A percentile compares a stretch with the other conserved stretches of the same genome.
Conservation (phyloP, 2,888 invertebrate genomes). For the Pammene aurita region DNA sequence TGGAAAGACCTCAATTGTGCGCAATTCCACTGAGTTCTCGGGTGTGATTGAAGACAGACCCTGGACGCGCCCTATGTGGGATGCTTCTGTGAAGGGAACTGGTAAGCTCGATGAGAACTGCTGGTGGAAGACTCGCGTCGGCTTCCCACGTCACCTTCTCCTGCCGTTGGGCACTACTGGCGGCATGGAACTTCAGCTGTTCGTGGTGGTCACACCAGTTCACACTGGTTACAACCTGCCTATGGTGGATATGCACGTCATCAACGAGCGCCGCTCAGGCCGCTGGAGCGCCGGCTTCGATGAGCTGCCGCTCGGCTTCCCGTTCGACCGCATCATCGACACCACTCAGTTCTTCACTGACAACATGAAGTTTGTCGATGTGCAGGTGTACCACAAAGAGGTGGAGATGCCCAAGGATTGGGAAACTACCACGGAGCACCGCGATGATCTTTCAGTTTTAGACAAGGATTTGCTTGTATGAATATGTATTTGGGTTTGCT, state of each 20-base stretch:
- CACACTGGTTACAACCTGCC: constrained; percentile 75
- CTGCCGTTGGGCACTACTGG: constrained; percentile 87
- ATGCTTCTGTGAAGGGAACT: constrained; percentile 52
- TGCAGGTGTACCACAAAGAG: constrained; percentile 85
- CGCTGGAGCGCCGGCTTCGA: constrained; percentile 84
- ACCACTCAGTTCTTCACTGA: constrained; percentile 83
- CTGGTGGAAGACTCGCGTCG: constrained; percentile 79
- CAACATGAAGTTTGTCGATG: constrained; percentile 87
- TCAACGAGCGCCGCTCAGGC: constrained; percentile 79
- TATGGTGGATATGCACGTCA: constrained; percentile 71
- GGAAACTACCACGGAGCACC: constrained; percentile 66
- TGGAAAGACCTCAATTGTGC: constrained; percentile 87
- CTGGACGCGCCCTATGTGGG: constrained; percentile 65
- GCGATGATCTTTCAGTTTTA: constrained; percentile 71
- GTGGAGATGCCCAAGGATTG: constrained; percentile 53
- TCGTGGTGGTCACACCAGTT: constrained; percentile 84
- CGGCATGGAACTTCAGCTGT: constrained; percentile 86
- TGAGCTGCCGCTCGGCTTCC: constrained; percentile 87
- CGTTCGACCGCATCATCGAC: constrained; percentile 87
- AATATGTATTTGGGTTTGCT: not conserved
- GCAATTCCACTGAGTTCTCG: constrained; percentile 86
- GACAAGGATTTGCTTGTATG: constrained; percentile 61
- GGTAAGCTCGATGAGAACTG: constrained; percentile 73
- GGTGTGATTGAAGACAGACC: constrained; percentile 85
- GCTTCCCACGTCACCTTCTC: constrained; percentile 87